Evolutionary conservation across 2,113 vertebrate genomes (phyloP), one percentile per base, ranked within the genome.

Genomic region (Prunella fulvescens): DNA sequence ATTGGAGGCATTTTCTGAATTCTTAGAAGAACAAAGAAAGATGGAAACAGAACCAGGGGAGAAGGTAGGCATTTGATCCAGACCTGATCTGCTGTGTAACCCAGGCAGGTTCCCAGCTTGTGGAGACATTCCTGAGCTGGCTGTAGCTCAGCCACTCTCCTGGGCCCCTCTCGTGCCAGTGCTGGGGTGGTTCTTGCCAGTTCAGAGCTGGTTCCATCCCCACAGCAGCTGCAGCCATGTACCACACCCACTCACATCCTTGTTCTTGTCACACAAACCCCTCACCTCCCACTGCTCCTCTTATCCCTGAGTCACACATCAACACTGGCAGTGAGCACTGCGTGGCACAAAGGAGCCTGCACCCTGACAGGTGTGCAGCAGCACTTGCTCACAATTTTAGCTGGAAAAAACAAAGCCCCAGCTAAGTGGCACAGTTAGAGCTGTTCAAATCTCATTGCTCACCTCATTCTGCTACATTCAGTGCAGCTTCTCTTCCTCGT

Each of bases 11-110:
- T 98, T 98, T 72, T 92, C 96, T 60, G 91, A 97, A 69, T 98
- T 98, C 88, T 82, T 98, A 87, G 98, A 98, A 85, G 94, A 96
- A 39, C 85, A 98, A 45, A 69, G 96, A 54, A 92, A 94, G 88
- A 33, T 1, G 12, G 86, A 53, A 57, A n/a, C 22, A 56, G 89
- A 92, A 65, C 33, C 94, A 69, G 79, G 60, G 86, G 93, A 96
- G 58, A 84, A 97, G 96, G 98, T 97, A 92, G 58, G 54, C 1
- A 12, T 58, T n/a, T 62, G 22, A 70, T 12, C 3, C 51, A 19
- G 62, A 14, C 14, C n/a, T 7, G 39, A 24, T 14, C 17, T 66
- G 78, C 28, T 48, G 58, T 33, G 57, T 4, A 8, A 22, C 4
- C 20, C 47, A 50, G 79, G 25, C 50, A 37, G 0, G 7, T n/a